Base-by-base conservation (phyloP, 2,113 vertebrate genomes). In the Cathartes aura region DNA sequence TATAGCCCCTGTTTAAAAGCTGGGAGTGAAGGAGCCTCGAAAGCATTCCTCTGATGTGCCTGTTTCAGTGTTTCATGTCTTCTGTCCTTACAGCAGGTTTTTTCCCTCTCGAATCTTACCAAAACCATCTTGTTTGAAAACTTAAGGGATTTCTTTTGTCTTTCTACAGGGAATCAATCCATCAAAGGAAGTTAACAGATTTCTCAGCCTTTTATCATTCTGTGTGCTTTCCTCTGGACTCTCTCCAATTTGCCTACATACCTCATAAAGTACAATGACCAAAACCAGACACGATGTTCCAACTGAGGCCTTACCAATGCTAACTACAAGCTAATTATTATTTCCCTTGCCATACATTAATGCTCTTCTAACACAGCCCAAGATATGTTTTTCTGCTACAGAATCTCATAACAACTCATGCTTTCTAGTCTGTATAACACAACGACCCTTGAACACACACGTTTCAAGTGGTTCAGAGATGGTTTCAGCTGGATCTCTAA, bases 381-480 rank as follows among this genome's bases (percentile, higher is more conserved):
- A 67, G 38, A 27, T 20, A 74, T 0, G 0, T 38, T 84, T 81
- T 64, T 67, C 59, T 73, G n/a, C 23, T 40, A 16, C 43, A 48
- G 36, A 68, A 82, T 79, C 30, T 89, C 48, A 64, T 36, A 18
- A 32, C 14, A 4, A 42, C 6, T 55, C 24, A 8, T 12, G 21
- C 36, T 92, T 75, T 79, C 66, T 47, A 27, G 14, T 13, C 58
- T 34, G 21, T 53, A 2, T 56, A 36, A 74, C 10, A 43, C 12
- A 23, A 4, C 34, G 30, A 14, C 26, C 34, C 30, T 58, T 34
- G 55, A 78, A 43, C 36, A 34, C 0, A 0, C 3, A 5, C 11
- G 4, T 84, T 90, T 87, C 73, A 60, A 10, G 13, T 32, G 8
- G 19, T 83, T 72, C 38, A 50, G 67, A 74, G 9, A 32, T 59